phyloP scores from a whole-genome alignment of 2,113 vertebrate species.

The Osmerus mordax region DNA sequence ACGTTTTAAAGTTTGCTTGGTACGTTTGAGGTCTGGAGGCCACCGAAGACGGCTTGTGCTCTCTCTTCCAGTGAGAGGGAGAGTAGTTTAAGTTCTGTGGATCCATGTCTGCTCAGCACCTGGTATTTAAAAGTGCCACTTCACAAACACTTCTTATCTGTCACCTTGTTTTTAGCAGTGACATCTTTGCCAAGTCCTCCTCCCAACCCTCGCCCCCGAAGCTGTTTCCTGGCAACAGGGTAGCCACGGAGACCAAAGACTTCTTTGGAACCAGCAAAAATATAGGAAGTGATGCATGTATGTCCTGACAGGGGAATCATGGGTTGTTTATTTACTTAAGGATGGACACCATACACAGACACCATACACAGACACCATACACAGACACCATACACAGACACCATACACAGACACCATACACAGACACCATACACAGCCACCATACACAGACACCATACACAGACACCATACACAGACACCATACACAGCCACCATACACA shows the following conservation, averaged over 20 bases:
- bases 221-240: conserved; percentile 67
- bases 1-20: too few relatives aligned
- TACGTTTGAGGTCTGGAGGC: too few relatives aligned
- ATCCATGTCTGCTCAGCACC: not conserved
- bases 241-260: conserved; percentile 56
- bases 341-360: conserved; percentile 8
- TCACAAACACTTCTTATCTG: conserved; percentile 32
- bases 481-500: not conserved
- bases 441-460: not conserved
- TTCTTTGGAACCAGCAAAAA: conserved; percentile 36
- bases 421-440: conserved; percentile 20
- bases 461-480: conserved; percentile 19
- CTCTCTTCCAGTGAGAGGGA: too few relatives aligned
- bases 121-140: conserved; percentile 29
- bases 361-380: too few relatives aligned
- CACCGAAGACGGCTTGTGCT: too few relatives aligned
- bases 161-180: conserved; percentile 40
- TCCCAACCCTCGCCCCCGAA: not conserved
- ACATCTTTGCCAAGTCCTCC: conserved; percentile 29
- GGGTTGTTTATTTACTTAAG: conserved; percentile 51
- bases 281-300: conserved; percentile 48
- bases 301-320: conserved; percentile 42
- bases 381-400: not conserved
- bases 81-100: not conserved
- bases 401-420: not conserved